Base-by-base conservation (phyloP, 2,888 invertebrate genomes). In the Ormyrus nitidulus region DNA sequence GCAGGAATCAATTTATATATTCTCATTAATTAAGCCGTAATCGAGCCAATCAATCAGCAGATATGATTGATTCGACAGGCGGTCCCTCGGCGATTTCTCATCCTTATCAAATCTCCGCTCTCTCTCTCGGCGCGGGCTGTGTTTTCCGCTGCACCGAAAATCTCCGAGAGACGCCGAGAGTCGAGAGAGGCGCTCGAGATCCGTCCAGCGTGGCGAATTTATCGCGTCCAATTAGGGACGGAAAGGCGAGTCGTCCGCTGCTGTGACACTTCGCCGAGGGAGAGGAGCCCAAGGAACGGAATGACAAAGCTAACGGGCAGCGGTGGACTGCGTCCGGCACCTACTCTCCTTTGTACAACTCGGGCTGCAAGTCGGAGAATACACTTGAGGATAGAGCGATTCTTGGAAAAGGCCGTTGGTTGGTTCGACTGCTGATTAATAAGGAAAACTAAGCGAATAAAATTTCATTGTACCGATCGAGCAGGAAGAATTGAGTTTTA, bases 271-370 rank as follows among this genome's bases (percentile, higher is more conserved):
- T 84, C 86, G 83, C 84, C 84, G 81, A 80, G 82, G 77, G 83
- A 74, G 62, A 73, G 79, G 80, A 65, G 71, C 83, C 82, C 81
- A 48, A 2, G 34, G 77, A 81, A 82, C 83, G 81, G 85, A 84
- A 86, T 88, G 88, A 89, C 88, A 87, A 89, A 87, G 84, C 85
- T 88, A 88, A 89, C 87, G 87, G 87, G 81, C 77, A 74, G 82
- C 71, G 34, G 34, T 34, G 34, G 34, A 34, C 34, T 69, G 51
- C 53, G 8, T 62, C 13, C 61, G 58, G 53, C 51, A 56, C 34
- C 34, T 34, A 34, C 34, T 34, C 53, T 66, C 5, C 13, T 13
- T 48, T 10, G 1, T 56, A 19, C 10, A 1, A 1, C n/a, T n/a
- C 9, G 68, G 34, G 56, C 58, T 19, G 58, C 34, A 34, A 3